Conservation (phyloP, 1,140 invertebrate genomes). For the Neuroterus valhalla region DNA sequence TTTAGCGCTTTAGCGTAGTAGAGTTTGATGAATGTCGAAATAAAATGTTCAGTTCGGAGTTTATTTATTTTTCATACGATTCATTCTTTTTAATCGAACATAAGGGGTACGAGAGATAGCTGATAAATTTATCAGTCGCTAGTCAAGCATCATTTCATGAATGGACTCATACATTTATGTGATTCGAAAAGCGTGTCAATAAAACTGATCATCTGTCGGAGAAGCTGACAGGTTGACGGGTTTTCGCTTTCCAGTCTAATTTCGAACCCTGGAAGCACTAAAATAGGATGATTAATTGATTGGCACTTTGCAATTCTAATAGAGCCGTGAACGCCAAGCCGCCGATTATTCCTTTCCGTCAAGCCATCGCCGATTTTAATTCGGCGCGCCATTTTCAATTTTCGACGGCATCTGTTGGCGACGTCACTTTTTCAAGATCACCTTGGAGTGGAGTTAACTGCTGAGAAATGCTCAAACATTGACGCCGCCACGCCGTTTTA, state of each 20-base stretch:
- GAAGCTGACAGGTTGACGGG: neutral
- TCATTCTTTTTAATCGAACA: neutral
- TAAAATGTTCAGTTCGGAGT: neutral
- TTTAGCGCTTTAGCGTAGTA: neutral
- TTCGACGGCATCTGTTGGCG: too few relatives aligned
- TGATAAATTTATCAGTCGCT: neutral
- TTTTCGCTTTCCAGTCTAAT: neutral
- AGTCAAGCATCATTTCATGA: conserved; percentile 4
- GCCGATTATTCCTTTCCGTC: too few relatives aligned
- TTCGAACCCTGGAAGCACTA: neutral
- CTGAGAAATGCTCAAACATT: too few relatives aligned
- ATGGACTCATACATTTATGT: conserved; percentile 6
- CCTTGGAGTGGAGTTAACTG: too few relatives aligned
- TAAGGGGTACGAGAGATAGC: conserved; percentile 2
- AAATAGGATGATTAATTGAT: neutral
- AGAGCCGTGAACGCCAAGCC: too few relatives aligned
- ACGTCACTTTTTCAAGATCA: neutral
- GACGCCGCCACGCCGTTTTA: too few relatives aligned
- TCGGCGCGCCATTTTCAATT: too few relatives aligned
- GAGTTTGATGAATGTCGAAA: neutral
- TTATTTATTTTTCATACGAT: neutral
- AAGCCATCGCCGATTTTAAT: too few relatives aligned
- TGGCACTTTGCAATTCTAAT: neutral
- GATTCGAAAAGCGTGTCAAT: neutral
- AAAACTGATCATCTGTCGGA: conserved; percentile 2